Conservation (phyloP, 2,113 vertebrate genomes). For the Promerops cafer region DNA sequence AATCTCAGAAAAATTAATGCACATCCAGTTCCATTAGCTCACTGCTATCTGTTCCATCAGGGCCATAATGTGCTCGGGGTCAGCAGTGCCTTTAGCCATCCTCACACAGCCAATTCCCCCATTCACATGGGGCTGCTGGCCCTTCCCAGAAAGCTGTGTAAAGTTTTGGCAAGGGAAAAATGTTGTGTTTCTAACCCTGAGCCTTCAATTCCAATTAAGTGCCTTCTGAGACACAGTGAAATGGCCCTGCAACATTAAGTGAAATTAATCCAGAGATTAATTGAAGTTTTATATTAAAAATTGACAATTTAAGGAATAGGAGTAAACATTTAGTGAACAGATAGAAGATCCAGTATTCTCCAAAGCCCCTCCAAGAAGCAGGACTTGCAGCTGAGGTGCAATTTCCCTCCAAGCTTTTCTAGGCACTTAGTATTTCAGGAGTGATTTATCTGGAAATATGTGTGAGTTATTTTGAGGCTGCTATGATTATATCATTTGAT, state of each 20-base stretch:
- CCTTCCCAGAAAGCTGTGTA: neutral
- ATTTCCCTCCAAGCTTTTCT: conserved; percentile 31
- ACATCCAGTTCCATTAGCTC: neutral
- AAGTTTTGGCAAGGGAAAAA: neutral
- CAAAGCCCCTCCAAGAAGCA: neutral
- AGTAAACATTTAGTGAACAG: conserved; percentile 11
- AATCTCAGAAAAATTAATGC: conserved; percentile 32
- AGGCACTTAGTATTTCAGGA: conserved; percentile 51
- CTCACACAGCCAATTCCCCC: neutral
- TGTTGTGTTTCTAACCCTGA: conserved; percentile 28
- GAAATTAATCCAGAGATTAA: conserved; percentile 40
- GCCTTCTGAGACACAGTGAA: neutral
- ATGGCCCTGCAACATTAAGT: neutral
- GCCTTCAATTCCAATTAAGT: neutral
- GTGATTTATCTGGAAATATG: conserved; percentile 61
- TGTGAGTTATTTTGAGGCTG: conserved; percentile 57
- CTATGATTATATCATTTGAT: conserved; percentile 65
- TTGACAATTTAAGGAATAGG: neutral
- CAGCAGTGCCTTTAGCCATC: neutral
- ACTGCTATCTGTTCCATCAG: neutral
- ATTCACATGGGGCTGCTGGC: neutral
- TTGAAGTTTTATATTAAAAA: conserved; percentile 50
- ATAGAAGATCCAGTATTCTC: neutral
- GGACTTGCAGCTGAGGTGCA: conserved; percentile 9
- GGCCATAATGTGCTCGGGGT: neutral